Base-by-base conservation (phyloP, 2,888 invertebrate species). In the Drosophila rellima region DNA sequence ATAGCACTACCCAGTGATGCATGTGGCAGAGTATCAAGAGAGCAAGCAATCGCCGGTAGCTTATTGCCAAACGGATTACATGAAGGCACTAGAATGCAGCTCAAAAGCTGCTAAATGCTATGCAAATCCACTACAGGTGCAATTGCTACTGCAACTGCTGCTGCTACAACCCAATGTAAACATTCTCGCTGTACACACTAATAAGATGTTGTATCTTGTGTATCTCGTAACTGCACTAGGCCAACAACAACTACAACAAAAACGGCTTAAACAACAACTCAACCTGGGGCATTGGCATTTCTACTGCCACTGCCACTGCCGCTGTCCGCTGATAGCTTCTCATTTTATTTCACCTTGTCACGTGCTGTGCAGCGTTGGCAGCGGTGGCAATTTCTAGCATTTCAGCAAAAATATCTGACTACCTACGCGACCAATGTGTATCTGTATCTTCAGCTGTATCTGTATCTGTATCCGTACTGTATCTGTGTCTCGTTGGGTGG, bases 341-440 rank as follows among this genome's bases (percentile, higher is more conserved):
- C 81, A 85, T 88, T 85, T 85, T 80, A 88, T 85, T 85, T 78
- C 82, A 87, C 82, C 84, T 81, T 87, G 85, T 85, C 88, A 88
- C 85, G 89, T 85, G 84, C 82, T 80, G 78, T 70, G 78, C 70
- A 61, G 68, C 64, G 81, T 71, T 71, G 83, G 77, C 69, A 88
- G 78, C 87, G 67, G 86, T 82, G 84, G 87, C 89, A 86, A 86
- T 83, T 88, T 83, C 84, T 81, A 86, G 89, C 84, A 88, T 88
- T 87, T 83, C 84, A 83, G 87, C 78, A 70, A 88, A 86, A 82
- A 83, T 79, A 78, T 88, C 82, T 81, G 67, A 67, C 82, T 88
- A 88, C 82, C 82, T 83, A 83, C 89, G 88, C 82, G 63, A 68
- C 45, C 52, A n/a, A 11, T 8, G 15, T 23, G 26, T 54, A 62